Conservation (phyloP, 2,113 vertebrate genomes). For the Xenotilapia caudafasciata region DNA sequence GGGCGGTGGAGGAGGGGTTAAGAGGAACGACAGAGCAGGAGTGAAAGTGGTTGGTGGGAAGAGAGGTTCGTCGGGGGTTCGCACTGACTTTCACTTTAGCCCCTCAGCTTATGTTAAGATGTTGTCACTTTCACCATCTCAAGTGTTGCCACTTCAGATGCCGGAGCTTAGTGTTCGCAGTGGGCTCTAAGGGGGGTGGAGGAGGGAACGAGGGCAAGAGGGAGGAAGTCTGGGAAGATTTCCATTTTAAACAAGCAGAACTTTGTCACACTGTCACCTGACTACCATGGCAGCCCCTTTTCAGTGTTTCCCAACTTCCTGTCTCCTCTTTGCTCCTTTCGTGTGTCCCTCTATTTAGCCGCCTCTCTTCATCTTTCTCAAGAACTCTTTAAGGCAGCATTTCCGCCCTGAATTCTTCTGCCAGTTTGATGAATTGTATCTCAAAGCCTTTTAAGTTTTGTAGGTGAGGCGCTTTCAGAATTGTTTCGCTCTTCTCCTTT, state of each 20-base stretch:
- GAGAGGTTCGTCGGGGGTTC: slow-evolving; percentile 38
- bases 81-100: slow-evolving; percentile 64
- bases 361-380: slow-evolving; percentile 48
- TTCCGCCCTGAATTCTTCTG: slow-evolving; percentile 35
- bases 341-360: slow-evolving; percentile 13
- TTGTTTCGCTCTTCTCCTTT: slow-evolving; percentile 33
- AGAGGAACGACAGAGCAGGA: slow-evolving; percentile 10
- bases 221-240: slow-evolving; percentile 63
- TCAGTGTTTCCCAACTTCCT: slow-evolving; percentile 52
- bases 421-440: slow-evolving; percentile 51
- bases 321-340: slow-evolving; percentile 34
- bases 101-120: slow-evolving; percentile 74
- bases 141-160: slow-evolving; percentile 80
- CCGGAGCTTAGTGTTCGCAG: slow-evolving; percentile 66
- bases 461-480: slow-evolving; percentile 9
- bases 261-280: slow-evolving; percentile 63
- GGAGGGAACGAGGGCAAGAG: slow-evolving; percentile 28
- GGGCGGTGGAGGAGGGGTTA: background rate
- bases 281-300: slow-evolving; percentile 31
- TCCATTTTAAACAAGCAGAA: slow-evolving; percentile 68
- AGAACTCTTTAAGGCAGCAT: slow-evolving; percentile 50
- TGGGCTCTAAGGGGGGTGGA: slow-evolving; percentile 13
- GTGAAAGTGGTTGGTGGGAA: slow-evolving; percentile 42
- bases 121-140: slow-evolving; percentile 78
- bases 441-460: slow-evolving; percentile 41